phyloP scores from a whole-genome alignment of 2,113 vertebrate genomes.

The Nyctibius bracteatus region DNA sequence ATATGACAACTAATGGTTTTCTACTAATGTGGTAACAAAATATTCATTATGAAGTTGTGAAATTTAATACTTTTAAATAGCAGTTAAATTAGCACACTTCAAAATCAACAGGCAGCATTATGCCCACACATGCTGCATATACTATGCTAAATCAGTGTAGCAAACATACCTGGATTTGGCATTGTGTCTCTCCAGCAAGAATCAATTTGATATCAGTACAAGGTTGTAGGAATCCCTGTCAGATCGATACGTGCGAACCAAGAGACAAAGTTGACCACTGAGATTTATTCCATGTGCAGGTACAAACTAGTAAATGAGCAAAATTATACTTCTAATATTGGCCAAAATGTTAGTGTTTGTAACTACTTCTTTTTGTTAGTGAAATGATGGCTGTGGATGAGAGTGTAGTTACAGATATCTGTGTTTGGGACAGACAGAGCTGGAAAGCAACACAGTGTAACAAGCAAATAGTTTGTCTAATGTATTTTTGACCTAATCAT shows the following conservation, averaged over 20 bases:
- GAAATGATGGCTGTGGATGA: not conserved
- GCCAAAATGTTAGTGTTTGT: not conserved
- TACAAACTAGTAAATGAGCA: not conserved
- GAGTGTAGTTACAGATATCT: not conserved
- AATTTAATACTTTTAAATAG: not conserved
- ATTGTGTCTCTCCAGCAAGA: not conserved
- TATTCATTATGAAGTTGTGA: not conserved
- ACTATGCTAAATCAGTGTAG: not conserved
- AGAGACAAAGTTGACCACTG: not conserved
- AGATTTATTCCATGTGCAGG: not conserved
- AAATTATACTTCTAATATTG: not conserved
- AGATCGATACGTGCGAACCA: not conserved
- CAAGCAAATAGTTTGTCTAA: not conserved
- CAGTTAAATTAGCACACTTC: not conserved
- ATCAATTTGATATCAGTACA: fast-evolving
- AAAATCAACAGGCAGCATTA: not conserved
- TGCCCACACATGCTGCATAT: not conserved
- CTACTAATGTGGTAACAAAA: not conserved
- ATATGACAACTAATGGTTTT: not conserved
- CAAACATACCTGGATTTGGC: not conserved
- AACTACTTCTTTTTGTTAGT: not conserved
- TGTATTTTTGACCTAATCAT: not conserved
- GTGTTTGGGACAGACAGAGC: not conserved
- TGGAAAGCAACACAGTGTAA: not conserved
- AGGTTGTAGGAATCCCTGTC: not conserved